Base-by-base conservation (phyloP, 2,888 invertebrate genomes). In the Salpingus planirostris region DNA sequence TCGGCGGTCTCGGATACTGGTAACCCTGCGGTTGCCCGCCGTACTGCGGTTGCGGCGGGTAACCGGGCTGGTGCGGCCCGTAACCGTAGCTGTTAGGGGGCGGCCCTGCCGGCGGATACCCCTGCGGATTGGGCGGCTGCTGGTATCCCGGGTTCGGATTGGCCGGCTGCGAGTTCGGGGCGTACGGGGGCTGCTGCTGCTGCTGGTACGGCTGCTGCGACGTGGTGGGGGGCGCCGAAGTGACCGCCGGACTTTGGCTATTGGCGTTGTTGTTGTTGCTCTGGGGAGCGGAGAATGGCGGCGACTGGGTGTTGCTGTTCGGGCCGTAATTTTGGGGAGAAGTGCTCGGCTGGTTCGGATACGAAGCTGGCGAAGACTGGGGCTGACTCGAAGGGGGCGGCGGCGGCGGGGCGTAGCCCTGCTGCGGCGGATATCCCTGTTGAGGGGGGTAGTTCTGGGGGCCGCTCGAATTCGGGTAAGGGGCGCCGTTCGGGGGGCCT, bases 1-100 rank as follows among this genome's bases (percentile, higher is more conserved):
- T 70, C 2, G 77, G 76, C 5, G 78, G 78, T 40, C 78, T 63
- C 11, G 76, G 74, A 31, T 78, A 76, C 36, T 76, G 75, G 57
- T 79, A 78, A 11, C 73, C 73, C 55, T 78, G 78, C 3, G 76
- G 71, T 31, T 74, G 71, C 10, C 55, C 59, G 11, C 70, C 73
- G 55, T 74, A 74, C 46, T 72, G 73, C 2, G 68, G 68, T 42
- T 76, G 76, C 8, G 75, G 74, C 21, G 71, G 74, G 50, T 73
- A 73, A 33, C 64, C 29, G 35, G 60, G 67, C 27, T 73, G 76
- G 33, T 75, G 77, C 1, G 76, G 73, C 2, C 76, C 74, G 59
- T 77, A 76, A 14, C 66, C 69, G 26, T 63, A 60, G 30, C 48
- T 55, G 28, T 49, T 55, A 29, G 41, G 47, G 5, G 61, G 57